Conservation (phyloP, 2,888 invertebrate genomes). For the Mongoloraphidia duomilia region DNA sequence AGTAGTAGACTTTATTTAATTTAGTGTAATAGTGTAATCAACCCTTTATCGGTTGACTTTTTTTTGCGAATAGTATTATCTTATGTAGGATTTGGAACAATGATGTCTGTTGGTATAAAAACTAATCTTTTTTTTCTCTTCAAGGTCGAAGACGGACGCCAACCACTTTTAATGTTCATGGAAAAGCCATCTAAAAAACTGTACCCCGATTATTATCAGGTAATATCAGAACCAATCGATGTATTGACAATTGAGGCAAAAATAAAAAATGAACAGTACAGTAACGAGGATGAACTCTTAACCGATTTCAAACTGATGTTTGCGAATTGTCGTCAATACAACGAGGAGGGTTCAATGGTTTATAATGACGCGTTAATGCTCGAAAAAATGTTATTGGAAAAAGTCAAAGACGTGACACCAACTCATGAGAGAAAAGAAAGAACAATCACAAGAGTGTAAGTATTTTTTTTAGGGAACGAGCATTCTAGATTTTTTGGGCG, state of each 20-base stretch:
- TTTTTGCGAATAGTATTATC: background rate
- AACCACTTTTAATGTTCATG: conserved; percentile 86
- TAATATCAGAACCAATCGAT: conserved; percentile 88
- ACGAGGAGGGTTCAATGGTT: conserved; percentile 90
- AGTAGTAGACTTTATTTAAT: too few species aligned
- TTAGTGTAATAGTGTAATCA: background rate
- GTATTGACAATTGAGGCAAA: conserved; percentile 86
- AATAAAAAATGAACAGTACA: conserved; percentile 75
- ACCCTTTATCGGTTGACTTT: background rate
- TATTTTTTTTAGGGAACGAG: conserved; percentile 4
- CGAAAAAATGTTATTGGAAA: conserved; percentile 71
- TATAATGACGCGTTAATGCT: conserved; percentile 86
- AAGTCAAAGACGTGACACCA: conserved; percentile 59
- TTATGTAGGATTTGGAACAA: too few species aligned
- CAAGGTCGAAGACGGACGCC: conserved; percentile 60
- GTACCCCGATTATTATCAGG: conserved; percentile 90
- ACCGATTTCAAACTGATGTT: conserved; percentile 90
- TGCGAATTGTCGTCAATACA: conserved; percentile 90
- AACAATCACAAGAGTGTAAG: conserved; percentile 26
- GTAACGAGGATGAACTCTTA: conserved; percentile 69
- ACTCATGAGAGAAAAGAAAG: conserved; percentile 29
- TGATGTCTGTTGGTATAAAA: background rate
- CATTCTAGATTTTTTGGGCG: too few species aligned
- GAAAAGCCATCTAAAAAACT: conserved; percentile 90
- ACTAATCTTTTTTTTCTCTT: conserved; percentile 16